Evolutionary conservation across 2,797 vertebrate genomes (phyloP), one percentile per base, ranked within the genome.

Genomic region (Austrolebias charrua): DNA sequence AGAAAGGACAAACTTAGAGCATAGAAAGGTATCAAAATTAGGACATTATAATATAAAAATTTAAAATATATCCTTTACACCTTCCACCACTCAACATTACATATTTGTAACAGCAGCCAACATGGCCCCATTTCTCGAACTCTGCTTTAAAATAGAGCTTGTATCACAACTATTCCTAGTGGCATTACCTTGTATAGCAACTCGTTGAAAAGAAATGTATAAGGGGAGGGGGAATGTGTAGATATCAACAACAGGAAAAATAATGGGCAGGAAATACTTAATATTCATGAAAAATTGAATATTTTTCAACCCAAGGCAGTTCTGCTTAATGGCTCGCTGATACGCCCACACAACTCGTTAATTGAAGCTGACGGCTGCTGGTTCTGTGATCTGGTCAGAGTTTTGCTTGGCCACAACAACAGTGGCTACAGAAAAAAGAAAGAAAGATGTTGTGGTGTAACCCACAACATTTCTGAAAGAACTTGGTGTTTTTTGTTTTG

Each of bases 321-420:
- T 69, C 31, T 69, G 52, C 55, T 60, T 38, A 63, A 12, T 18
- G 59, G 40, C 29, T 71, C 44, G 28, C 56, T 57, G 64, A 72
- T 54, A 53, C 24, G 1, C 55, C 49, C 19, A 53, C 66, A 54
- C 66, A 66, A 43, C 48, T 78, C 68, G 67, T 73, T 78, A 47
- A 72, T 15, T 60, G 53, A 63, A 69, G 67, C 3, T 46, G 60
- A 55, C 55, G 35, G 51, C 61, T 69, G 66, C 35, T 67, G 59
- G 69, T 78, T 68, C 62, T 44, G 51, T 33, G 50, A 66, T 56
- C 24, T 7, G 49, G 73, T 77, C 78, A 65, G 64, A 62, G 50
- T 63, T 67, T 78, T 56, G 24, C 28, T 44, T 2, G 2, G 14
- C 66, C n/a, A 42, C 35, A 58, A 20, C 35, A 51, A 35, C 52